A percentile compares a stretch with the other conserved stretches of the same genome.
Evolutionary conservation across 1,140 invertebrate species (phyloP).

Genomic region (Prorops nasuta): DNA sequence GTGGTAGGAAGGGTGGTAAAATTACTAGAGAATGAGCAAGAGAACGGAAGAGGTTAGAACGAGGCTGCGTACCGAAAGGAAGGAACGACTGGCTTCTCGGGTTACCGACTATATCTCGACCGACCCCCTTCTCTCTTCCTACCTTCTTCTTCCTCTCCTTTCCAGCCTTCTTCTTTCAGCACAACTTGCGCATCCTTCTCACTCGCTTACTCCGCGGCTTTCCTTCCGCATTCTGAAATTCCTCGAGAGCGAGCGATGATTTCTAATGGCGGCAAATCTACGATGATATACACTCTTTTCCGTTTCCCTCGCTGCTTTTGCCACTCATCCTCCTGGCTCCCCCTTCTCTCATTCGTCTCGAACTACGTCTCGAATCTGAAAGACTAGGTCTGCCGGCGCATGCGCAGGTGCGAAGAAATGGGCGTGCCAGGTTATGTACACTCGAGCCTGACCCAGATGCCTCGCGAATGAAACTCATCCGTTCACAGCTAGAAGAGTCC

Average conservation of each 20-base stretch:
- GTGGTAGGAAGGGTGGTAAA: no score
- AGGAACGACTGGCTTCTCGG: conserved; percentile 37
- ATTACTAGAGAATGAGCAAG: no score
- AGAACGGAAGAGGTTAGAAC: no score
- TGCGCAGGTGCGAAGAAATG: conserved; percentile 5
- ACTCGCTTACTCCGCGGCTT: conserved; percentile 28
- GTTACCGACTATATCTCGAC: conserved; percentile 40
- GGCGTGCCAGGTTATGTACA: conserved; percentile 26
- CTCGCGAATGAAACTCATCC: conserved; percentile 34
- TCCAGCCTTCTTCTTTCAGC: conserved; percentile 2
- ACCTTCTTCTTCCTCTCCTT: conserved; percentile 12
- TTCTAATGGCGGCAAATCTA: conserved; percentile 30
- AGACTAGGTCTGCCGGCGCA: not conserved
- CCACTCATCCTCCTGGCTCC: no score
- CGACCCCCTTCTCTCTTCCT: conserved; percentile 2
- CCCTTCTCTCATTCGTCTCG: no score
- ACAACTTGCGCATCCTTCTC: no score
- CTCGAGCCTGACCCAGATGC: conserved; percentile 35
- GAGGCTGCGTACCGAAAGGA: no score
- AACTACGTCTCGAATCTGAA: no score
- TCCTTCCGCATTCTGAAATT: conserved; percentile 51
- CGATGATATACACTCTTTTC: conserved; percentile 16
- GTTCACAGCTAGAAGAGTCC: no score
- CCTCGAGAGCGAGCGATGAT: conserved; percentile 33
- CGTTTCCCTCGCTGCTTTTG: not conserved